Conservation (phyloP, 2,888 invertebrate genomes). For the Gari tellinella region DNA sequence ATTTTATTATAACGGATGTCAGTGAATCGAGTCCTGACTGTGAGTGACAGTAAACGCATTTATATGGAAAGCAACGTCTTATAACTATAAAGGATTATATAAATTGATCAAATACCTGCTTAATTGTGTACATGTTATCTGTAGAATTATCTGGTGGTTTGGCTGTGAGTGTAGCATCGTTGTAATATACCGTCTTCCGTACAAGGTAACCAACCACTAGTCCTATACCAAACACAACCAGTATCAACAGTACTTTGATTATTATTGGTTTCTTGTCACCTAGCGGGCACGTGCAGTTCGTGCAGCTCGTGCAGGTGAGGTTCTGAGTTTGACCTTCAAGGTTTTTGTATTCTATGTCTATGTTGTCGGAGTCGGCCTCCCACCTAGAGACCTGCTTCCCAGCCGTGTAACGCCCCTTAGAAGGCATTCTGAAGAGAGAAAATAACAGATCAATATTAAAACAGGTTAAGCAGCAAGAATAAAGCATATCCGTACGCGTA, state of each 20-base stretch:
- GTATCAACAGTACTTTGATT: slow-evolving; percentile 70
- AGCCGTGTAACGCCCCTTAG: slow-evolving; percentile 77
- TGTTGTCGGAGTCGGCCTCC: slow-evolving; percentile 80
- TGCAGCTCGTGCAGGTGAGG: slow-evolving; percentile 30
- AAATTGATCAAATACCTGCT: slow-evolving; percentile 44
- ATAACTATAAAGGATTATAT: too few relatives aligned
- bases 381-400: slow-evolving; percentile 79
- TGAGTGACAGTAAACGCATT: too few relatives aligned
- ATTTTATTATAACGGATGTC: too few relatives aligned
- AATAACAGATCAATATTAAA: too few relatives aligned
- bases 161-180: slow-evolving; percentile 5
- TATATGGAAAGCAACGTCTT: too few relatives aligned
- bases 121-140: slow-evolving; percentile 41
- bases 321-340: slow-evolving; percentile 68
- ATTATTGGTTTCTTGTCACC: slow-evolving; percentile 71
- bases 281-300: slow-evolving; percentile 60
- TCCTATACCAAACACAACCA: slow-evolving; percentile 73
- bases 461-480: too few relatives aligned
- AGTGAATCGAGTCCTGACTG: too few relatives aligned
- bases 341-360: slow-evolving; percentile 80
- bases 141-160: not conserved
- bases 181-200: slow-evolving; percentile 50
- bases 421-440: slow-evolving; percentile 74
- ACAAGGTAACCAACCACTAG: slow-evolving; percentile 76
- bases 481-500: too few relatives aligned